Percentiles rank a stretch among this genome's conserved stretches.
phyloP scores from a whole-genome alignment of 2,113 vertebrate species.

The Ramphastos sulfuratus region DNA sequence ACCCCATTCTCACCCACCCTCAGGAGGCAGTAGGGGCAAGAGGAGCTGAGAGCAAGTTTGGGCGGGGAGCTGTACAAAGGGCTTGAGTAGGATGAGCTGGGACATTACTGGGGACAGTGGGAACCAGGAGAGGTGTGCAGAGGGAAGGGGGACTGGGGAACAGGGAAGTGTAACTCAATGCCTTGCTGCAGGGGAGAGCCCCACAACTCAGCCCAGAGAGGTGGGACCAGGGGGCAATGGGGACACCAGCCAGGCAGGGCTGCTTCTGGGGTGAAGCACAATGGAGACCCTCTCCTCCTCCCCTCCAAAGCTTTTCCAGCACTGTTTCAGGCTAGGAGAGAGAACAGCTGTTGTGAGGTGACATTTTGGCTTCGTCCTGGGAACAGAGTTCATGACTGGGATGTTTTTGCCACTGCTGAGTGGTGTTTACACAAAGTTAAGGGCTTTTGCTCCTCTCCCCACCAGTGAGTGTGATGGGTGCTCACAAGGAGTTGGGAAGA shows the following conservation, averaged over 20 bases:
- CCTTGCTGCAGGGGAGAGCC: neutral
- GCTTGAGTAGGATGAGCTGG: neutral
- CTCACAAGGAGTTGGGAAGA: neutral
- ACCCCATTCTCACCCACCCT: rapidly evolving
- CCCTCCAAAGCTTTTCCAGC: neutral
- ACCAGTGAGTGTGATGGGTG: neutral
- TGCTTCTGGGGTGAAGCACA: neutral
- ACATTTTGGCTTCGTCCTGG: neutral
- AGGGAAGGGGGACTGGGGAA: neutral
- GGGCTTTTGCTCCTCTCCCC: neutral
- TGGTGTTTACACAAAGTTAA: neutral
- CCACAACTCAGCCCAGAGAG: neutral
- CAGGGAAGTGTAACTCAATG: rapidly evolving
- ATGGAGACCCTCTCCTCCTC: rapidly evolving
- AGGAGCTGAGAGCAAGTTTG: neutral
- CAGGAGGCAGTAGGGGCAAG: neutral
- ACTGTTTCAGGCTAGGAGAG: neutral
- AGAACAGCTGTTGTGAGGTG: no score
- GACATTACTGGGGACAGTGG: rapidly evolving
- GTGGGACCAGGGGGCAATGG: rapidly evolving
- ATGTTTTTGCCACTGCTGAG: neutral
- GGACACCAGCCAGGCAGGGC: neutral
- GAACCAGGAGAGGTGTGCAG: neutral
- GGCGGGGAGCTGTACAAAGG: neutral
- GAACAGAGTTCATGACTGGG: neutral